These are phyloP conservation scores for Streblospio benedicti DNA, from an alignment of 1,140 invertebrate species.

Conservation along the genomic window DNA sequence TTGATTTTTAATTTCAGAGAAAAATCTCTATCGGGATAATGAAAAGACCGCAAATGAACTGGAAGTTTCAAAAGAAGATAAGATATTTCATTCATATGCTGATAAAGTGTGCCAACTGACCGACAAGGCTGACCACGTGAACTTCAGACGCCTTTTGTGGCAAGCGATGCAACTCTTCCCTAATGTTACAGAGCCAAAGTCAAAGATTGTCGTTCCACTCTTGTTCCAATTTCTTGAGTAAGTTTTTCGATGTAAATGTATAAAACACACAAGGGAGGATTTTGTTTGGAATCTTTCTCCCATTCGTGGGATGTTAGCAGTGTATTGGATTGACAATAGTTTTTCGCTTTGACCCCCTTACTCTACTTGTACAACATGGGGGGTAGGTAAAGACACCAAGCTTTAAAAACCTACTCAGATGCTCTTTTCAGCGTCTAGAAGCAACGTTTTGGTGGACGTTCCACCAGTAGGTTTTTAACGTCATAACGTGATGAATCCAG, in stretches of 20 bases:
- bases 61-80: not conserved
- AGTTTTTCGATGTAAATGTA: constrained; percentile 26
- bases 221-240: constrained; percentile 71
- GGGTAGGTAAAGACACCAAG: no score
- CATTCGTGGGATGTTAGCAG: not conserved
- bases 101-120: no score
- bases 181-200: constrained; percentile 65
- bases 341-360: not conserved
- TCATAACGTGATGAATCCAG: no score
- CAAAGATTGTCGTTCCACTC: constrained; percentile 64
- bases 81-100: no score
- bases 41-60: not conserved
- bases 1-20: not conserved
- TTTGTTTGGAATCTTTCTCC: not conserved
- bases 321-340: not conserved
- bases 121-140: constrained; percentile 55
- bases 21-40: not conserved
- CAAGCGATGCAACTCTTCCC: constrained; percentile 65
- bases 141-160: constrained; percentile 71
- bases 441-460: no score
- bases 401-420: no score
- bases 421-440: no score
- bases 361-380: no score
- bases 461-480: no score
- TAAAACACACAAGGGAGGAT: not conserved